Conservation (phyloP, 92 coral and sea anemone genomes). For the Epizoanthus scotinus region DNA sequence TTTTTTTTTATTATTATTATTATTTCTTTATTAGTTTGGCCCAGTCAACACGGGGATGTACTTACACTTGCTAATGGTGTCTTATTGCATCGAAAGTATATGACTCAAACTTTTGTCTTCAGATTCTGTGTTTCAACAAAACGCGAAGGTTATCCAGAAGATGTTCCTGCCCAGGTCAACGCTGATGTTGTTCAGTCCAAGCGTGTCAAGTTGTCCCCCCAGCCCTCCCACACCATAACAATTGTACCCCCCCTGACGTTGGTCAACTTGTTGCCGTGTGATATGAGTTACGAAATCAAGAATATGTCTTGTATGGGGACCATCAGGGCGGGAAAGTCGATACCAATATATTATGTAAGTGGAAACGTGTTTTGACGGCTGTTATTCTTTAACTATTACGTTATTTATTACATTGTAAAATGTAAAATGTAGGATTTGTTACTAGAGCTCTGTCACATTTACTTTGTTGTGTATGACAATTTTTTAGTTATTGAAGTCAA, state of each 20-base stretch:
- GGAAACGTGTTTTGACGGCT: neutral
- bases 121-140: constrained; percentile 90
- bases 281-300: constrained; percentile 78
- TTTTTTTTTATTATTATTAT: too few relatives aligned
- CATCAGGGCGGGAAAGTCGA: constrained; percentile 90
- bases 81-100: neutral
- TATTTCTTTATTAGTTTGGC: neutral
- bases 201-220: constrained; percentile 49
- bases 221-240: constrained; percentile 93
- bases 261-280: constrained; percentile 92
- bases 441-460: too few relatives aligned
- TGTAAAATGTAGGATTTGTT: too few relatives aligned
- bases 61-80: neutral
- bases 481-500: too few relatives aligned
- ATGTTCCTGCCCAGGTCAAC: constrained; percentile 47
- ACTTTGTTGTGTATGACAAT: too few relatives aligned
- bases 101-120: neutral
- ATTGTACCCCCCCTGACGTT: constrained; percentile 86
- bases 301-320: constrained; percentile 68
- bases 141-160: constrained; percentile 95
- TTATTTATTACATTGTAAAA: neutral
- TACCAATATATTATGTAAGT: constrained; percentile 87
- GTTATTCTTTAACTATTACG: neutral
- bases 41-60: neutral
- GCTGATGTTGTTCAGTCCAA: constrained; percentile 48